phyloP scores from a whole-genome alignment of 2,888 invertebrate genomes.

The Eupithecia insigniata region DNA sequence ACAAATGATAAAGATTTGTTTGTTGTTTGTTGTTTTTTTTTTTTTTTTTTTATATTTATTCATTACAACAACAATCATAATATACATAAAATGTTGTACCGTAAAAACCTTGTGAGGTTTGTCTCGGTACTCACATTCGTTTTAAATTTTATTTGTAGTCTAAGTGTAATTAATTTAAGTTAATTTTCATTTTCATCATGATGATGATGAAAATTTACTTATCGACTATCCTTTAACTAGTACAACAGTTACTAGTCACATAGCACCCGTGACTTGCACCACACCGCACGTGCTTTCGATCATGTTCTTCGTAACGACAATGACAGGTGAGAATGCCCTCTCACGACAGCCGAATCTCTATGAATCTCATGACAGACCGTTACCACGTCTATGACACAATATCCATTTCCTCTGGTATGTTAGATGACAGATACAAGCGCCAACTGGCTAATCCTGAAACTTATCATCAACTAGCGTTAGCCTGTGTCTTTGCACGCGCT shows the following conservation, averaged over 20 bases:
- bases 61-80: too few relatives aligned
- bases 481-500: neutral
- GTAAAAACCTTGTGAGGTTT: too few relatives aligned
- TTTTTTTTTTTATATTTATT: too few relatives aligned
- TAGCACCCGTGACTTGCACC: conserved; percentile 19
- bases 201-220: too few relatives aligned
- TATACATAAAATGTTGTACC: too few relatives aligned
- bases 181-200: too few relatives aligned
- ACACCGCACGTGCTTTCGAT: conserved; percentile 18
- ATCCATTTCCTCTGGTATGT: neutral
- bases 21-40: too few relatives aligned
- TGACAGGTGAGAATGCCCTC: conserved; percentile 41
- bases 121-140: too few relatives aligned
- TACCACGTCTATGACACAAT: neutral
- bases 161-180: too few relatives aligned
- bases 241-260: neutral
- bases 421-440: conserved; percentile 5
- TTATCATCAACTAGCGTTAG: neutral
- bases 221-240: neutral
- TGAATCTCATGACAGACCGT: conserved; percentile 13
- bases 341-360: conserved; percentile 37
- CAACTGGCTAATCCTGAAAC: neutral
- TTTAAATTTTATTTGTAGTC: too few relatives aligned
- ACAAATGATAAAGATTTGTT: too few relatives aligned
- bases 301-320: conserved; percentile 35